Evolutionary conservation across 2,113 vertebrate species (phyloP).

Genomic region (Dipodomys ordii): DNA sequence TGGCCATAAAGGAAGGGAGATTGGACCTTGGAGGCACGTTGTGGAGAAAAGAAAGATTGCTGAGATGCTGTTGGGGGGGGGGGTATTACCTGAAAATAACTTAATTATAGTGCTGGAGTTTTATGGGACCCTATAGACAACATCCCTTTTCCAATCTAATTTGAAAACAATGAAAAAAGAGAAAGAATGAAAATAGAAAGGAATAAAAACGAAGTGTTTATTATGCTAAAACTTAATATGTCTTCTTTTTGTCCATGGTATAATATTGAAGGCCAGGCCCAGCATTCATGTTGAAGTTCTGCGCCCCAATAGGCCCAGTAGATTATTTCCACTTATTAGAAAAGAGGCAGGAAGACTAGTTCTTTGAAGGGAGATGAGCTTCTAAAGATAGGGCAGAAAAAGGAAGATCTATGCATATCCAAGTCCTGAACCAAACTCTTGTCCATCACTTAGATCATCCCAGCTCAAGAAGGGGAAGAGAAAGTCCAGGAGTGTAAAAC

Average conservation of each 20-base stretch:
- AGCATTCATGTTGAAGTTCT: neutral
- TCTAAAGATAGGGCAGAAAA: neutral
- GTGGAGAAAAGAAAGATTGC: neutral
- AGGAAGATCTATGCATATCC: neutral
- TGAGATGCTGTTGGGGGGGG: neutral
- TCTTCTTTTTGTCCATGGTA: neutral
- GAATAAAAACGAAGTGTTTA: conserved; percentile 2
- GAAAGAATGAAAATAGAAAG: conserved; percentile 37
- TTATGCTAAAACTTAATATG: conserved; percentile 30
- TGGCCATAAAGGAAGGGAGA: neutral
- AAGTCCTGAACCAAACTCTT: neutral
- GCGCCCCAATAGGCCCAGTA: neutral
- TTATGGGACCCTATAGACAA: neutral
- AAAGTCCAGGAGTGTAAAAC: neutral
- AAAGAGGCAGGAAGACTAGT: neutral
- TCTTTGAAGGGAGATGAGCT: neutral
- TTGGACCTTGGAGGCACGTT: neutral
- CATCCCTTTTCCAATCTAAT: conserved; percentile 17
- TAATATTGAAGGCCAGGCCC: neutral
- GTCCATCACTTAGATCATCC: neutral
- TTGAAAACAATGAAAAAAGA: conserved; percentile 49
- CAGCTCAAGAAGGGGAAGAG: neutral
- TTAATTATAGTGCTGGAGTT: neutral
- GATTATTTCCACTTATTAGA: neutral
- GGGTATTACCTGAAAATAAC: neutral